Base-by-base conservation (phyloP, 2,797 vertebrate genomes). In the Leptatherina wallacei region DNA sequence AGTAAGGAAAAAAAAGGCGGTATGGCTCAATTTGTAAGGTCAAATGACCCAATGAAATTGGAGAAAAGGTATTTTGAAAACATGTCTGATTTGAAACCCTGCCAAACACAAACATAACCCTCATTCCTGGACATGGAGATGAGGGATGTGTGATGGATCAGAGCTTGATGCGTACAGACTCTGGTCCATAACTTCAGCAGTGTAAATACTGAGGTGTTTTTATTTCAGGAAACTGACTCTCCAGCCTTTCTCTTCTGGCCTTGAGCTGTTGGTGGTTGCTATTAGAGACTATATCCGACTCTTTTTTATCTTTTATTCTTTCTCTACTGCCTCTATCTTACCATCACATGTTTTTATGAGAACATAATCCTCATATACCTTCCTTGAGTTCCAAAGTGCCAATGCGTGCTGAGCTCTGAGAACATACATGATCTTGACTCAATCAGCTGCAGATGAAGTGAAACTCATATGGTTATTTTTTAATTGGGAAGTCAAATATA, bases 41-140 rank as follows among this genome's bases (percentile, higher is more conserved):
- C 72, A 83, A 64, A 44, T 44, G 13, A 49, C 62, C 16, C 10
- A 52, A 30, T 2, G 16, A 67, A 85, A 79, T 49, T 49, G 35
- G 68, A 83, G 44, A 18, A 59, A 63, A 82, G 12, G 24, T 78
- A 70, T 84, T 86, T 78, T 76, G 64, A 78, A 76, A 85, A 86
- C 78, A 77, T 38, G 20, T 1, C 0, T 70, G 61, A 67, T 82
- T 70, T 69, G 58, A 69, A 69, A 71, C 1, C 4, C 38, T 78
- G 24, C 29, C 35, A 38, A 42, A 80, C 79, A 84, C 85, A 89
- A 82, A 83, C 79, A 80, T 29, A 56, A 70, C 75, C 78, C 68
- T 44, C 56, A 47, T 27, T 12, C 11, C 20, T 44, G 24, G 8
- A 24, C 49, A 2, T n/a, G 59, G 71, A 14, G 33, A 77, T 80